Base-by-base conservation (phyloP, 2,113 vertebrate genomes). In the Cercocebus atys region DNA sequence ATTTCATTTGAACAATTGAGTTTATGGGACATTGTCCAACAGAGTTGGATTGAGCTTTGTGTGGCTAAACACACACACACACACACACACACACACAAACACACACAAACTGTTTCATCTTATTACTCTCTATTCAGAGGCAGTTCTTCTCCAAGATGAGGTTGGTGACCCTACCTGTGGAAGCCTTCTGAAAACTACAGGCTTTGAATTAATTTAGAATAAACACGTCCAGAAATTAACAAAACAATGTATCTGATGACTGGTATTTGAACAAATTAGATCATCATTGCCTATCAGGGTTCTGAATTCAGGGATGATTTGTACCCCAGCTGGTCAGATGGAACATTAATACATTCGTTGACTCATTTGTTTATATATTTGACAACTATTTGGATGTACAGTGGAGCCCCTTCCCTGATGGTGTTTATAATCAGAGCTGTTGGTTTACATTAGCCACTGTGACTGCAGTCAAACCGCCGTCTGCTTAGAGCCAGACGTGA, bases 1-100 rank as follows among this genome's bases (percentile, higher is more conserved):
- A 92, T 96, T 97, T 89, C 16, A 92, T 32, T 22, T 50, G 32
- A 95, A 92, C 30, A 88, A 61, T 3, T 82, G 22, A 32, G 8
- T 88, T 92, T 89, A 73, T 73, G n/a, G 89, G 45, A 78, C 25
- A 91, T 43, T 61, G 16, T 79, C 57, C 25, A 95, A 81, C 5
- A 81, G 32, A 61, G 8, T 90, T 55, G 94, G 47, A 73, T 27
- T 45, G n/a, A n/a, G n/a, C n/a, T n/a, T n/a, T n/a, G 23, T 52
- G 16, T 79, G 79, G 22, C 57, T 93, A 93, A 86, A 66, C 88
- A 88, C 76, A 89, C 4, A 78, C 57, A 89, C 4, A 78, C 57
- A 78, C 57, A 59, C 22, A 59, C 57, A 59, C 22, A 57, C 55
- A 61, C 59, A 61, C 59, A 61, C 23, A 61, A 3, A 61, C 59